Evolutionary conservation across 1,140 invertebrate species (phyloP), one percentile per base, ranked within the genome.

Genomic region (Habropoda laboriosa): DNA sequence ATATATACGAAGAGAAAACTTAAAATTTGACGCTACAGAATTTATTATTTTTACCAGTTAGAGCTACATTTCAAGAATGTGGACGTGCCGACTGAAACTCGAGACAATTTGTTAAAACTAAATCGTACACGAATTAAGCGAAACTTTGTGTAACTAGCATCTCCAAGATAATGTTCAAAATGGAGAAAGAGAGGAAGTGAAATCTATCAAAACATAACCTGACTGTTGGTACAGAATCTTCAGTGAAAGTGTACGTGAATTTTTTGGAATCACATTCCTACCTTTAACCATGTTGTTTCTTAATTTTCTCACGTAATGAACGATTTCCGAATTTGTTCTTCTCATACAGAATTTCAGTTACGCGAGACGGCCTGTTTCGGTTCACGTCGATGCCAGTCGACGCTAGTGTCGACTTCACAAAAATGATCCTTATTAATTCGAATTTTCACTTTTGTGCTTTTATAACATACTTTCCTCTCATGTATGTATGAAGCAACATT

Each of bases 181-280:
- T 84, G 81, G 70, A 68, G 30, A 63, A 60, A 68, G 51, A 61
- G 63, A 77, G 40, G 47, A 82, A 80, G 55, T 27, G 32, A 85
- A 82, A 85, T 16, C 78, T 35, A 68, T 32, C 58, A 86, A 86
- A 87, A 87, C 79, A 86, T 87, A 86, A 86, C 86, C 85, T 84
- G 55, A 55, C 21, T 30, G 2, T 53, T 24, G 49, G 3, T 2
- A 53, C 13, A 1, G 38, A 79, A 81, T 73, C 42, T 64, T 81
- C 38, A 82, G 70, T 75, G 67, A 87, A 85, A 84, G 10, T 77
- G 21, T 68, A 27, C 0, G 27, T 21, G 42, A 61, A 71, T 71
- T 47, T 79, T 71, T 71, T 32, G 1, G 2, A 68, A 30, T 38
- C 27, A 10, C 12, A 16, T 53, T 8, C 71, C 53, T 79, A 87